Percentiles rank a stretch among this genome's conserved stretches.
Evolutionary conservation across 92 coral and sea anemone genomes (phyloP).

Genomic region (Hydrozoanthus gracilis): DNA sequence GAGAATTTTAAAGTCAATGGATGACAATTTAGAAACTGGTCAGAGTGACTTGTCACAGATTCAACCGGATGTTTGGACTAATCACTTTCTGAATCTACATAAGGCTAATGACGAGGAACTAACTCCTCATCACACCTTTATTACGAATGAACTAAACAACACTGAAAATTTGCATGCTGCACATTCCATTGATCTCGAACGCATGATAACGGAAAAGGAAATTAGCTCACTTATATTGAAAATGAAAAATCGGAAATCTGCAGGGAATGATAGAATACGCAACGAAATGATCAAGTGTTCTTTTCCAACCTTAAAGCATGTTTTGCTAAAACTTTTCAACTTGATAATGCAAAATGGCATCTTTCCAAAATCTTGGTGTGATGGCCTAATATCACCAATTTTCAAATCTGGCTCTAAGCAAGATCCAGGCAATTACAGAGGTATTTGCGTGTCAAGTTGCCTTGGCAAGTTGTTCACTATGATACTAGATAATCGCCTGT

Average conservation of each 20-base stretch:
- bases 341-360: constrained; percentile 18
- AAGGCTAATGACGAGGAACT: constrained; percentile 21
- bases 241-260: constrained; percentile 40
- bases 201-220: constrained; percentile 30
- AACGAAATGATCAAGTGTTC: constrained; percentile 34
- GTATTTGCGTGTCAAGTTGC: too few species aligned
- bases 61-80: constrained; percentile 17
- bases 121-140: constrained; percentile 17
- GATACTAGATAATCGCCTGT: too few species aligned
- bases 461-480: too few species aligned
- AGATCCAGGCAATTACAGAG: too few species aligned
- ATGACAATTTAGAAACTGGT: constrained; percentile 25
- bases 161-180: constrained; percentile 20
- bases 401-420: constrained; percentile 34
- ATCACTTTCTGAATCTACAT: constrained; percentile 15
- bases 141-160: constrained; percentile 25
- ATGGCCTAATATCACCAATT: constrained; percentile 40
- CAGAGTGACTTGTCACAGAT: constrained; percentile 26
- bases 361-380: constrained; percentile 26
- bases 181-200: constrained; percentile 25
- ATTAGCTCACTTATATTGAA: constrained; percentile 12
- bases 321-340: constrained; percentile 32
- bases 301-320: constrained; percentile 17
- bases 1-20: constrained; percentile 33
- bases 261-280: constrained; percentile 24